Evolutionary conservation across 2,888 invertebrate genomes (phyloP).

Genomic region (Macaria notata): DNA sequence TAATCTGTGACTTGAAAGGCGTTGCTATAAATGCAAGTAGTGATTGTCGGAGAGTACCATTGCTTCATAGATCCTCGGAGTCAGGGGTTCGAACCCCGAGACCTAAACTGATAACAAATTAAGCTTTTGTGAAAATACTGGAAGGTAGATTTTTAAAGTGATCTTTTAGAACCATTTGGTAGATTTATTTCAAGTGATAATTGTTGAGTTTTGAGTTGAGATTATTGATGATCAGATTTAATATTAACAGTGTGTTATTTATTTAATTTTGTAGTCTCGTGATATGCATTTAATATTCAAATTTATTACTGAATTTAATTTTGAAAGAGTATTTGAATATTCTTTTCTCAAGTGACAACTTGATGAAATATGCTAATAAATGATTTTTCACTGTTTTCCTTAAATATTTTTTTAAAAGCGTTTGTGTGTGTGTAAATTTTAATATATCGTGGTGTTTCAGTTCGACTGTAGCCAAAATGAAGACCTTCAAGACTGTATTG

Average conservation of each 20-base stretch:
- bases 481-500: constrained; percentile 59
- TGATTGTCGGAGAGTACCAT: constrained; percentile 53
- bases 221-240: too few species aligned
- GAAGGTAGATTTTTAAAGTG: constrained; percentile 62
- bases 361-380: too few species aligned
- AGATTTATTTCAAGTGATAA: constrained; percentile 36
- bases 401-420: neutral
- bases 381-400: too few species aligned
- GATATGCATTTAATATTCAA: too few species aligned
- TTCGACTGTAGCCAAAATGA: constrained; percentile 70
- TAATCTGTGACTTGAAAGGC: constrained; percentile 29
- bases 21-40: constrained; percentile 72
- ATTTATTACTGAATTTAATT: too few species aligned
- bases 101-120: constrained; percentile 47
- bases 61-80: constrained; percentile 61
- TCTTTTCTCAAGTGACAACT: too few species aligned
- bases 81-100: constrained; percentile 59
- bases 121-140: constrained; percentile 69
- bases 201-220: too few species aligned
- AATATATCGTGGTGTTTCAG: constrained; percentile 58
- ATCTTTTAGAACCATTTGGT: too few species aligned
- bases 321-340: too few species aligned
- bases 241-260: too few species aligned
- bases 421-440: constrained; percentile 33
- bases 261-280: too few species aligned